These are phyloP conservation scores for Eupithecia tripunctaria DNA, from an alignment of 2,888 invertebrate species.

Conservation along the genomic window DNA sequence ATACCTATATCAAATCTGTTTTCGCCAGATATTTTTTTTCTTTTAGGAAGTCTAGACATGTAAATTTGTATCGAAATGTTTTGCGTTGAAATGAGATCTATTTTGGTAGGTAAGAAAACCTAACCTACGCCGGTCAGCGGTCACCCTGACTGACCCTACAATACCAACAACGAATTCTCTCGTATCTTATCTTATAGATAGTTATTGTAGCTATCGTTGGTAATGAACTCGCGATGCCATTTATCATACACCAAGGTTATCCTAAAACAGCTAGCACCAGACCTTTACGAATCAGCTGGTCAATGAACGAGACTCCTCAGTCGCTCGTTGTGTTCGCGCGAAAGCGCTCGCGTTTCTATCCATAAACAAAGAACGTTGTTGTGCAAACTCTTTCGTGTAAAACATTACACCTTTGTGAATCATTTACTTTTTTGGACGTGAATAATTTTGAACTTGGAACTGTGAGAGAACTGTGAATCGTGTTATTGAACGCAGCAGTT, in stretches of 20 bases:
- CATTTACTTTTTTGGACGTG: constrained; percentile 12
- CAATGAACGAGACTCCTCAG: constrained; percentile 40
- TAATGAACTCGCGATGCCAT: constrained; percentile 33
- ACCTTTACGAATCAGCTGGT: constrained; percentile 44
- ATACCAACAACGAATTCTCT: constrained; percentile 1
- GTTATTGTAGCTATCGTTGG: constrained; percentile 29
- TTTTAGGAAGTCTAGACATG: background rate
- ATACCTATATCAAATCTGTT: background rate
- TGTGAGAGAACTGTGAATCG: constrained; percentile 13
- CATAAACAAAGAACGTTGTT: constrained; percentile 37
- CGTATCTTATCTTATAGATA: constrained; percentile 30
- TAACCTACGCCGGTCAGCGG: constrained; percentile 19
- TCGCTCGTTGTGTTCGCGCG: constrained; percentile 28
- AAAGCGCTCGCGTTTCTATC: constrained; percentile 16
- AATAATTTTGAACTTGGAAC: constrained; percentile 18
- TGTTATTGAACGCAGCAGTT: constrained; percentile 12
- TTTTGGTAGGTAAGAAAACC: constrained; percentile 5
- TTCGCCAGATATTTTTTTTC: background rate
- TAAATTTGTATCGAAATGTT: background rate
- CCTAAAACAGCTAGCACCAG: constrained; percentile 35
- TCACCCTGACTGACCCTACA: constrained; percentile 17
- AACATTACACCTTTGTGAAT: constrained; percentile 9
- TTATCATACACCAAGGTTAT: constrained; percentile 38
- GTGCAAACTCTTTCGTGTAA: constrained; percentile 22
- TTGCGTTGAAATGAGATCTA: constrained; percentile 4